A percentile compares a stretch with the other conserved stretches of the same genome.
Conservation (phyloP, 2,888 invertebrate species). For the Merodon equestris region DNA sequence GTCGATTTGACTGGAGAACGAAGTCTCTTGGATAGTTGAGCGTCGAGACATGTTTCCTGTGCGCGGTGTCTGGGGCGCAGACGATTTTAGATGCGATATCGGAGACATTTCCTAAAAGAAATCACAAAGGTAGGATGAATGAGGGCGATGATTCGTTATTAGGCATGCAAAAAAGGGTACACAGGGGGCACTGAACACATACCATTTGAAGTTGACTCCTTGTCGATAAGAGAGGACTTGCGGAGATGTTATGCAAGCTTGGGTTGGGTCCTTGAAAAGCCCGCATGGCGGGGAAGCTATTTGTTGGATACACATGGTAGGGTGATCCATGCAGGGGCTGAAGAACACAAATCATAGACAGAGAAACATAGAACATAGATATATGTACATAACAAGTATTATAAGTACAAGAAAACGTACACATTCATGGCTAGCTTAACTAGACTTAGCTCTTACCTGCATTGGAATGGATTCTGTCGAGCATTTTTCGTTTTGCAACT, state of each 20-base stretch:
- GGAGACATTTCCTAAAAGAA: slow-evolving; percentile 77
- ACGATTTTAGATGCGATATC: slow-evolving; percentile 72
- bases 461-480: slow-evolving; percentile 82
- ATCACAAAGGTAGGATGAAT: slow-evolving; percentile 7
- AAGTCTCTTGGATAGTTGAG: slow-evolving; percentile 82
- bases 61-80: slow-evolving; percentile 72
- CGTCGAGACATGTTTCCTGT: slow-evolving; percentile 76
- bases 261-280: slow-evolving; percentile 80
- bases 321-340: slow-evolving; percentile 84
- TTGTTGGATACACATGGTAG: slow-evolving; percentile 86
- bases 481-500: slow-evolving; percentile 80
- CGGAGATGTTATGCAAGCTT: slow-evolving; percentile 76
- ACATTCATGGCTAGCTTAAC: no score
- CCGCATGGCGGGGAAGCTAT: slow-evolving; percentile 82
- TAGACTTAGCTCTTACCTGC: slow-evolving; percentile 81
- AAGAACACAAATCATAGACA: not conserved
- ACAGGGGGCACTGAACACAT: slow-evolving; percentile 43
- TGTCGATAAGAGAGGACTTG: slow-evolving; percentile 77
- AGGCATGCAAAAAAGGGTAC: not conserved
- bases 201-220: slow-evolving; percentile 71
- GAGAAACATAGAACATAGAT: slow-evolving; percentile 5
- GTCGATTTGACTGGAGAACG: slow-evolving; percentile 82
- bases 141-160: not conserved
- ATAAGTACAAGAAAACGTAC: not conserved
- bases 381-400: slow-evolving; percentile 14